phyloP scores from a whole-genome alignment of 2,888 invertebrate genomes.

The Melieria omissa region DNA sequence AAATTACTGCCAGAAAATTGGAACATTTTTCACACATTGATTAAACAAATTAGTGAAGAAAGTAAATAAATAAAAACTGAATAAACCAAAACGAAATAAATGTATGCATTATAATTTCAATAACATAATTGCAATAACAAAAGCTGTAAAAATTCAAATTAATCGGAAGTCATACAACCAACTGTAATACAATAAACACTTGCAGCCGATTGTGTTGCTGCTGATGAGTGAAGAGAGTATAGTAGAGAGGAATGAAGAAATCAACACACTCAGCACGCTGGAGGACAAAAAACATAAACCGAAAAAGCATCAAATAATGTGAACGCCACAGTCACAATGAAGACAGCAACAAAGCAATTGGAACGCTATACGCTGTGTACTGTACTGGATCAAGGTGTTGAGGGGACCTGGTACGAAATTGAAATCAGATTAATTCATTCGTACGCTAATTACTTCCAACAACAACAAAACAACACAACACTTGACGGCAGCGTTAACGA shows the following conservation, averaged over 20 bases:
- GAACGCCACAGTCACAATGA: conserved; percentile 11
- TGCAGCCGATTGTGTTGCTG: conserved; percentile 3
- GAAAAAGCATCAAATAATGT: conserved; percentile 23
- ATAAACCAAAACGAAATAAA: conserved; percentile 42
- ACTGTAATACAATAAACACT: conserved; percentile 14
- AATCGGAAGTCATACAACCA: conserved; percentile 33
- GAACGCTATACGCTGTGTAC: conserved; percentile 1
- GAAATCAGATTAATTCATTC: conserved; percentile 45
- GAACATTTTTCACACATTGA: conserved; percentile 52
- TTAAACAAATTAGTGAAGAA: conserved; percentile 53
- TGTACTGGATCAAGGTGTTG: background rate
- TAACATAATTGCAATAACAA: conserved; percentile 19
- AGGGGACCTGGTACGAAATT: conserved; percentile 12
- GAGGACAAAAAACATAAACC: conserved; percentile 3
- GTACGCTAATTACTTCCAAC: conserved; percentile 47
- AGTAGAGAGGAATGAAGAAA: conserved; percentile 15
- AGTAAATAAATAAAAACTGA: conserved; percentile 39
- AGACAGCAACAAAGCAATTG: conserved; percentile 24
- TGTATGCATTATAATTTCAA: conserved; percentile 18
- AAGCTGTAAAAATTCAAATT: conserved; percentile 19
- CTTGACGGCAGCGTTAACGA: background rate
- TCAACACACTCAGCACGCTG: conserved; percentile 19
- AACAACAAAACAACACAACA: conserved; percentile 1
- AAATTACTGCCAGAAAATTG: too few relatives aligned
- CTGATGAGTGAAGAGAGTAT: background rate